phyloP scores from a whole-genome alignment of 2,888 invertebrate species.

The Alsophila aescularia region DNA sequence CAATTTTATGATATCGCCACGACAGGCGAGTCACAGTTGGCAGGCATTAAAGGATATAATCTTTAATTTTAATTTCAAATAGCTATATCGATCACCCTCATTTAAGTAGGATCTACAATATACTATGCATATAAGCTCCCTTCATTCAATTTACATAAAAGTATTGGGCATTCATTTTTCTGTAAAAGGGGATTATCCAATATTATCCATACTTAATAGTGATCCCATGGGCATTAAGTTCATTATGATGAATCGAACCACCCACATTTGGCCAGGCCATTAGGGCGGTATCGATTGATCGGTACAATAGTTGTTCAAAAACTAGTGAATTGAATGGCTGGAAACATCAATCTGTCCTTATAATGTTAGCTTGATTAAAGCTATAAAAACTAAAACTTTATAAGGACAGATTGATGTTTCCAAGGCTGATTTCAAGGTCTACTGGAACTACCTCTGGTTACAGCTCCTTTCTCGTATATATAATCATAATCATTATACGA shows the following conservation, averaged over 20 bases:
- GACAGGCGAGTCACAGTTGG: constrained; percentile 60
- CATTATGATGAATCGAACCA: constrained; percentile 57
- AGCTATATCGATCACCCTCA: constrained; percentile 62
- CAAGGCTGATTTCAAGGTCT: too few species aligned
- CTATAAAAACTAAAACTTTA: too few species aligned
- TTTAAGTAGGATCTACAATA: constrained; percentile 44
- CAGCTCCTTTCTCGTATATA: too few species aligned
- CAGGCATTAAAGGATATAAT: constrained; percentile 53
- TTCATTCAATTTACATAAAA: constrained; percentile 81
- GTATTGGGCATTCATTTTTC: constrained; percentile 74
- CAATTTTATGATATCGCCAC: too few species aligned
- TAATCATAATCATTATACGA: too few species aligned
- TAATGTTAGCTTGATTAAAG: too few species aligned
- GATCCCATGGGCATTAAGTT: constrained; percentile 69
- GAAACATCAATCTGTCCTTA: too few species aligned
- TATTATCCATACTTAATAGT: constrained; percentile 76
- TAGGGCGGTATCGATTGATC: constrained; percentile 47
- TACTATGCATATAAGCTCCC: constrained; percentile 62
- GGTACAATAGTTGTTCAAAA: constrained; percentile 25
- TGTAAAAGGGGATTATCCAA: constrained; percentile 78
- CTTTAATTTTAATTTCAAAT: constrained; percentile 51
- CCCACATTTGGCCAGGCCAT: constrained; percentile 54
- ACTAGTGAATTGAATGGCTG: background rate
- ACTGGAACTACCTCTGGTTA: too few species aligned
- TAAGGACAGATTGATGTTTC: too few species aligned